Conservation (phyloP, 1,140 invertebrate species). For the Pachypeltis micranthus region DNA sequence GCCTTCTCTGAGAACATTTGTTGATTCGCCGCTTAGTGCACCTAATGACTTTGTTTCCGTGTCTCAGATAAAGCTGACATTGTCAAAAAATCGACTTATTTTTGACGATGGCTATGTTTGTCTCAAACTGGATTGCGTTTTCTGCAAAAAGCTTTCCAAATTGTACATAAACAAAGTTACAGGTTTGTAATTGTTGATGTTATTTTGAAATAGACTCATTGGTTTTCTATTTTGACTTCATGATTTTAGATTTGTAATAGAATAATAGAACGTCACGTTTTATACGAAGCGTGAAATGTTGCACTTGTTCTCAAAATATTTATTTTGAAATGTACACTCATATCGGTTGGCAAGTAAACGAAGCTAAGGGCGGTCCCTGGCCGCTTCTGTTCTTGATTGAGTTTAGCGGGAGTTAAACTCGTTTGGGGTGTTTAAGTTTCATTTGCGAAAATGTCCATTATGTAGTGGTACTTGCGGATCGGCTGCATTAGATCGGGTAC, state of each 20-base stretch:
- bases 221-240: not conserved
- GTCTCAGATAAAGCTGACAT: not conserved
- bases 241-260: not conserved
- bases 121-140: slow-evolving; percentile 10
- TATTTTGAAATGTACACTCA: not conserved
- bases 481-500: not conserved
- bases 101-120: slow-evolving; percentile 19
- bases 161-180: slow-evolving; percentile 20
- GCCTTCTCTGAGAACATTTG: no score
- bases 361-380: not conserved
- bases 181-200: slow-evolving; percentile 11
- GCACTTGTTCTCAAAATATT: not conserved
- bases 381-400: not conserved
- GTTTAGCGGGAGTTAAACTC: no score
- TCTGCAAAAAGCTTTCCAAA: slow-evolving; percentile 10
- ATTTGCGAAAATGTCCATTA: not conserved
- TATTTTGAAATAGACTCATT: not conserved
- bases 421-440: not conserved
- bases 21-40: not conserved
- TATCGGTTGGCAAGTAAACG: not conserved
- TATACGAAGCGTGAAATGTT: not conserved
- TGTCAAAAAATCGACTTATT: not conserved
- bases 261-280: not conserved
- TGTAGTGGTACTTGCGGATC: no score
- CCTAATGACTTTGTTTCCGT: slow-evolving; percentile 11